Percentiles rank a stretch among this genome's conserved stretches.
phyloP scores from a whole-genome alignment of 2,797 vertebrate genomes.

The Tympanoctomys barrerae region DNA sequence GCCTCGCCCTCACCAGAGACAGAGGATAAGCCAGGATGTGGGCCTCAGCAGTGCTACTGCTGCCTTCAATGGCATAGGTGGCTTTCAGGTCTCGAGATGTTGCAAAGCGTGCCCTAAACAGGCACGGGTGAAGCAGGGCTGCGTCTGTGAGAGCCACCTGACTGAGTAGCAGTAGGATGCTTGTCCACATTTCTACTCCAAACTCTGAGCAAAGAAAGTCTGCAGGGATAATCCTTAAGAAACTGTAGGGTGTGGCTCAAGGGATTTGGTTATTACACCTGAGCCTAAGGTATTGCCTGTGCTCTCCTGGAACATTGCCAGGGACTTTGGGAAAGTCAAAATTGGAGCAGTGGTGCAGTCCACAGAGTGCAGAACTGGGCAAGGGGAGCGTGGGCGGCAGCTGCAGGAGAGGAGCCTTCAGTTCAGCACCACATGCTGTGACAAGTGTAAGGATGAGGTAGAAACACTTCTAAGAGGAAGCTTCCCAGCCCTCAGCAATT shows the following conservation, averaged over 20 bases:
- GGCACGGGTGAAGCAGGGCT: neutral
- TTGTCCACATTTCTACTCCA: neutral
- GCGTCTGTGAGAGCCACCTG: neutral
- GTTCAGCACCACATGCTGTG: neutral
- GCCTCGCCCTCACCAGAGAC: neutral
- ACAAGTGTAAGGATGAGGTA: neutral
- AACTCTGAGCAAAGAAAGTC: neutral
- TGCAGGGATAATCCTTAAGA: neutral
- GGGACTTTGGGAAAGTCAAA: neutral
- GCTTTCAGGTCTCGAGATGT: neutral
- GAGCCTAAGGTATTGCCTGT: neutral
- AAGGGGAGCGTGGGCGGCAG: neutral
- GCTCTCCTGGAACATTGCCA: neutral
- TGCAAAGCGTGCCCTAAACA: neutral
- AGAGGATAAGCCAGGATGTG: neutral
- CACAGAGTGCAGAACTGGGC: neutral
- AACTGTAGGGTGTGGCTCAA: neutral
- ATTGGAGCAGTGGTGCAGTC: neutral
- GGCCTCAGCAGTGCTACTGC: neutral
- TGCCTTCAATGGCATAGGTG: neutral
- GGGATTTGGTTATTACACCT: neutral
- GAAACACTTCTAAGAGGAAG: neutral
- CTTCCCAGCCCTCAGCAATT: neutral
- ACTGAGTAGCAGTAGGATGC: neutral
- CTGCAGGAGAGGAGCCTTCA: neutral